These are phyloP conservation scores for Sitobion miscanthi DNA, from an alignment of 1,140 invertebrate species.

Conservation along the genomic window DNA sequence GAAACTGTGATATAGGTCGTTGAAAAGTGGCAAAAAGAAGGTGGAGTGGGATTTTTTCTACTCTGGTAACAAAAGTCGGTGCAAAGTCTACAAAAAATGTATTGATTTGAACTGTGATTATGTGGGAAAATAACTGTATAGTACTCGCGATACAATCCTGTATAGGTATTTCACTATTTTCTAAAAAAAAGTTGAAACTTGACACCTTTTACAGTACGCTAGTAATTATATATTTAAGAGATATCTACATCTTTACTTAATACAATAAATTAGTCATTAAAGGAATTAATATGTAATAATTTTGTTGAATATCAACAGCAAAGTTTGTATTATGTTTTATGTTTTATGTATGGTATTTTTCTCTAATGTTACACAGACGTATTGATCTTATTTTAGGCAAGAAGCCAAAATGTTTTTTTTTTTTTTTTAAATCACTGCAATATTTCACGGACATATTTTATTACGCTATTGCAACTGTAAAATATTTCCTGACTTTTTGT, in stretches of 20 bases:
- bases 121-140: neutral
- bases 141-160: neutral
- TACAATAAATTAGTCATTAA: neutral
- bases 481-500: neutral
- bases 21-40: neutral
- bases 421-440: slow-evolving; percentile 1
- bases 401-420: neutral
- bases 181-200: neutral
- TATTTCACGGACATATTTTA: neutral
- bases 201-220: neutral
- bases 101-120: neutral
- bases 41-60: neutral
- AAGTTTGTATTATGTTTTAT: too few species aligned
- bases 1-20: neutral
- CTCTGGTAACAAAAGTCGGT: neutral
- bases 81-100: neutral
- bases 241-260: neutral
- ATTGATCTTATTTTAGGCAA: slow-evolving; percentile 12
- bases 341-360: neutral
- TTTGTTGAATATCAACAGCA: neutral
- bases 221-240: neutral
- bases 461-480: neutral
- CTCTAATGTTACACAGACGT: neutral
- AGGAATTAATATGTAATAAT: neutral
- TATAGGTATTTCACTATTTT: neutral